phyloP scores from a whole-genome alignment of 2,797 vertebrate species.

The Hypotaenidia okinawae region DNA sequence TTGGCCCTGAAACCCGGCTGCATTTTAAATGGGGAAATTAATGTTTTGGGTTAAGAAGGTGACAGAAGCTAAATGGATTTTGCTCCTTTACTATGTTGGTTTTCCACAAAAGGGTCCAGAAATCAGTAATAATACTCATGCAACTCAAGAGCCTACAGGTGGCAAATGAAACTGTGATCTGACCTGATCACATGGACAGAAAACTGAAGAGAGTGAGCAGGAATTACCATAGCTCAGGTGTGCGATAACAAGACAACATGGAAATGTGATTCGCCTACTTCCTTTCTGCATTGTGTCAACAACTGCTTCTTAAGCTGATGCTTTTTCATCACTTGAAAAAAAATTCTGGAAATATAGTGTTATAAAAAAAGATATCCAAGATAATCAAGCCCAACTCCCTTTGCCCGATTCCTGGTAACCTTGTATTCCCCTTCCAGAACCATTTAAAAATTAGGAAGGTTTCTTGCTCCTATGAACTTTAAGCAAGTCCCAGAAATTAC shows the following conservation, averaged over 20 bases:
- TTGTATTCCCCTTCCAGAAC: not conserved
- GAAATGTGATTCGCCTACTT: not conserved
- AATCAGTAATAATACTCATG: not conserved
- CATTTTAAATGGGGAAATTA: not conserved
- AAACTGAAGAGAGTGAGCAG: not conserved
- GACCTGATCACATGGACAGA: not conserved
- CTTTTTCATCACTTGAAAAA: not conserved
- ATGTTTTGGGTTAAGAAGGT: not conserved
- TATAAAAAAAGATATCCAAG: not conserved
- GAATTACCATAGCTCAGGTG: not conserved
- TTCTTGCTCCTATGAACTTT: not conserved
- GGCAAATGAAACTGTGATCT: not conserved
- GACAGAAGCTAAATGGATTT: not conserved
- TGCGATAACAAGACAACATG: not conserved
- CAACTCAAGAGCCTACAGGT: not conserved
- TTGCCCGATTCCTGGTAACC: not conserved
- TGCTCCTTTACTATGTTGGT: not conserved
- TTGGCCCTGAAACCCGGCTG: not conserved
- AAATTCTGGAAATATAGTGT: not conserved
- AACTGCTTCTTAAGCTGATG: not conserved
- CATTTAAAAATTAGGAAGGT: not conserved
- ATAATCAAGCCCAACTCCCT: not conserved
- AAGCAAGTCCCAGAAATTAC: not conserved
- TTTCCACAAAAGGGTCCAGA: not conserved
- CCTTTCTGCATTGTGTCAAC: not conserved